These are phyloP conservation scores for Oscheius sp. DNA, from an alignment of 2,888 invertebrate genomes.

Conservation along the genomic window DNA sequence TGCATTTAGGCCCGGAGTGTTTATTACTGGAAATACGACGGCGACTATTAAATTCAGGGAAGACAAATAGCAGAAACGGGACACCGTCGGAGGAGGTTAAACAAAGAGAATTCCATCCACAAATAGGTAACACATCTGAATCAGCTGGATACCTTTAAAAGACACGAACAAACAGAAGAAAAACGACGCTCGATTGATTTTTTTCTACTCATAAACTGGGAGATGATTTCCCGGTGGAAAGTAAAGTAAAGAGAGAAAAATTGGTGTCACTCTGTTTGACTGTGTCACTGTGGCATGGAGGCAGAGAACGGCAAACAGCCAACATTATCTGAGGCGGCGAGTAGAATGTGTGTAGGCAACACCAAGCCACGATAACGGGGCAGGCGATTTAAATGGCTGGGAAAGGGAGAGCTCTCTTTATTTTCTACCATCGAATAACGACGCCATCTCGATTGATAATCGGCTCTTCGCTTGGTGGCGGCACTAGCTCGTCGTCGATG, in stretches of 20 bases:
- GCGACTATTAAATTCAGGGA: not conserved
- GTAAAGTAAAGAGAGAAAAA: not conserved
- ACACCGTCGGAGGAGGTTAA: not conserved
- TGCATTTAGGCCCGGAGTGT: too few species aligned
- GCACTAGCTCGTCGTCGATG: not conserved
- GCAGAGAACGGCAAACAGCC: too few species aligned
- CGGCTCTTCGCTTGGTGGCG: slow-evolving; percentile 1
- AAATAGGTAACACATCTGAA: too few species aligned
- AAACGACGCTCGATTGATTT: not conserved
- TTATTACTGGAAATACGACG: too few species aligned
- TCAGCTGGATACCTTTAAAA: not conserved
- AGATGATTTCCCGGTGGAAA: not conserved
- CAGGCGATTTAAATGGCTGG: not conserved
- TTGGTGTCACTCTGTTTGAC: not conserved
- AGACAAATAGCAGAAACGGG: not conserved
- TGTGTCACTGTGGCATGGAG: too few species aligned
- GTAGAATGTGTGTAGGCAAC: too few species aligned
- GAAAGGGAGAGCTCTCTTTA: not conserved
- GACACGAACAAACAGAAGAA: not conserved
- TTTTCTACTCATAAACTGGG: not conserved
- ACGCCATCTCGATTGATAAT: slow-evolving; percentile 11
- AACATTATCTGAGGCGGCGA: too few species aligned
- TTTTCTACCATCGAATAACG: slow-evolving; percentile 17
- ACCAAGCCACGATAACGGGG: not conserved
- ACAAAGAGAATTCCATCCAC: not conserved